Base-by-base conservation (phyloP, 1,140 invertebrate species). In the Potamilus streckersoni region DNA sequence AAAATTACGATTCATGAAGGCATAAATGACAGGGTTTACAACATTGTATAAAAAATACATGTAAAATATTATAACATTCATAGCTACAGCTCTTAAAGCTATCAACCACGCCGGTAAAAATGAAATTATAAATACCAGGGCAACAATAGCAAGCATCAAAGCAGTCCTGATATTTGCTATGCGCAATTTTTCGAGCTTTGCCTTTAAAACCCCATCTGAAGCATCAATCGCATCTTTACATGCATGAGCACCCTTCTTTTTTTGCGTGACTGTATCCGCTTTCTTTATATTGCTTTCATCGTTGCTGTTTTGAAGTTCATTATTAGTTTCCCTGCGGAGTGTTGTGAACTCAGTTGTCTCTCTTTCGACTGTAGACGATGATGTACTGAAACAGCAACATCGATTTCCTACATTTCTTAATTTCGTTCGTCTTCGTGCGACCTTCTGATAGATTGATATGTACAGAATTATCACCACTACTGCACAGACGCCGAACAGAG, bases 11-110 rank as follows among this genome's bases (percentile, higher is more conserved):
- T 90, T 90, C 81, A 89, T 82, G 66, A 90, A 89, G 66, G 86
- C 87, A 74, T 89, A 90, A 57, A 90, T 88, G 49, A 90, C 77
- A 2, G 89, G 89, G 80, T 89, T 90, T 31, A 83, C 87, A 17
- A 89, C 86, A 76, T 90, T 89, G 79, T 90, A 88, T 60, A 84
- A 81, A 69, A 89, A 90, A 73, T 89, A 88, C 81, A 88, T 82
- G 66, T 87, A 87, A 72, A 88, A 87, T 12, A 89, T 83, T 14
- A 88, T 80, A 15, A 83, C 64, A 67, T 85, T 83, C 80, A 86
- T 83, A 17, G 77, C 23, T 14, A 89, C 74, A 55, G 84, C 71
- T 58, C 80, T 71, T 17, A 84, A 59, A 2, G 85, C 85, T 79
- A 89, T 86, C 55, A 89, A 74, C 84, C 83, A 86, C 0, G 86